A percentile compares a stretch with the other conserved stretches of the same genome.
These are phyloP conservation scores for Microcebus ravelobensis DNA, from an alignment of 2,113 vertebrate genomes.

Conservation along the genomic window DNA sequence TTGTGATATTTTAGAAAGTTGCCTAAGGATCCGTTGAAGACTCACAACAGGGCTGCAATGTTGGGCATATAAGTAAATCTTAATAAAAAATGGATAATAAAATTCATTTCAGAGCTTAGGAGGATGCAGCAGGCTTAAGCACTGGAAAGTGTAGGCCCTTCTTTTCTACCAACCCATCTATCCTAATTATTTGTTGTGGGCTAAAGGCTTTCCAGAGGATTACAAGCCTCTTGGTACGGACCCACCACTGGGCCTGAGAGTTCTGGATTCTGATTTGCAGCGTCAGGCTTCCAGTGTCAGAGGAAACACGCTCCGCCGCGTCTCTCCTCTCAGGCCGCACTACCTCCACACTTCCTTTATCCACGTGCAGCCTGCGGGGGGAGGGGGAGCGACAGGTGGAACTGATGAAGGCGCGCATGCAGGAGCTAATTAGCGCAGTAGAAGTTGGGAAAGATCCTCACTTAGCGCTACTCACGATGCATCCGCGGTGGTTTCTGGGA, in stretches of 20 bases:
- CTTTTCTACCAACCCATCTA: background rate
- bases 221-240: background rate
- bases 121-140: background rate
- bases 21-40: background rate
- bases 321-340: too few relatives aligned
- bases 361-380: background rate
- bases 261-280: background rate
- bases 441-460: background rate
- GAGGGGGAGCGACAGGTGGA: background rate
- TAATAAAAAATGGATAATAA: background rate
- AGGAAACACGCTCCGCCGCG: background rate
- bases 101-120: background rate
- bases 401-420: background rate
- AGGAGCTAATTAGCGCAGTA: background rate
- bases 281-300: background rate
- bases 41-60: background rate
- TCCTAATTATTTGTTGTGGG: background rate
- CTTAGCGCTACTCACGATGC: accelerated
- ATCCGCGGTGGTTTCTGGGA: background rate
- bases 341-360: background rate
- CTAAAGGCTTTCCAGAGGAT: background rate
- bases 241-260: background rate
- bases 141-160: background rate
- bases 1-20: background rate
- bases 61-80: background rate